Conservation (phyloP, 2,113 vertebrate species). For the Callorhinus ursinus region DNA sequence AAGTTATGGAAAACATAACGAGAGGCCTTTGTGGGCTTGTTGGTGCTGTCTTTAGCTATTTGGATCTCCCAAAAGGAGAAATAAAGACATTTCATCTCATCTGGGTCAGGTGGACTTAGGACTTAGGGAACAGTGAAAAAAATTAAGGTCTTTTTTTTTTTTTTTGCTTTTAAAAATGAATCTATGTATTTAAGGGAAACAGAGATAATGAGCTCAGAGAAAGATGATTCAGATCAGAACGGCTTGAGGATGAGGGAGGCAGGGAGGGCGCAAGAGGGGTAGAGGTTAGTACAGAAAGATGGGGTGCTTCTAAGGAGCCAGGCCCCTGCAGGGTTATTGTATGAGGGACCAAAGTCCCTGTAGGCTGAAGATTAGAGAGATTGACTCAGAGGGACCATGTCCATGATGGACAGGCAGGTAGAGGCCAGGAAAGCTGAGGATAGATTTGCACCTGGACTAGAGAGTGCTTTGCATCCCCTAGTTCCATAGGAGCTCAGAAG, state of each 20-base stretch:
- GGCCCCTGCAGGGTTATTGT: not conserved
- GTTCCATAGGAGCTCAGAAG: not conserved
- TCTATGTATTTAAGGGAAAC: not conserved
- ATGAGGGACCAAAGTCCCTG: not conserved
- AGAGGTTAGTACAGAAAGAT: not conserved
- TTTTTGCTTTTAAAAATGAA: not conserved
- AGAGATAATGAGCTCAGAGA: not conserved
- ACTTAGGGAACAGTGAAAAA: not conserved
- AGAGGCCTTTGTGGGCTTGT: not conserved
- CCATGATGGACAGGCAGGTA: not conserved
- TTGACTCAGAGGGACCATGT: not conserved
- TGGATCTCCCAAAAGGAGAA: not conserved
- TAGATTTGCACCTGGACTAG: not conserved
- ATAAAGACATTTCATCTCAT: not conserved
- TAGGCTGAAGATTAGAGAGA: not conserved
- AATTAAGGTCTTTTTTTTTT: not conserved
- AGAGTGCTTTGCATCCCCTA: not conserved
- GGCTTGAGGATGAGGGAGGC: not conserved
- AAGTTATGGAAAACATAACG: not conserved
- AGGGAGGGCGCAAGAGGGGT: not conserved
- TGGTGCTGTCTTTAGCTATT: not conserved
- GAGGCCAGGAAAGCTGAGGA: not conserved
- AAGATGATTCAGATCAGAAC: not conserved
- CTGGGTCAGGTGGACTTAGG: not conserved
- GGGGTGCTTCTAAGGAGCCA: not conserved